Conservation (phyloP, 2,797 vertebrate species). For the Coluber constrictor region DNA sequence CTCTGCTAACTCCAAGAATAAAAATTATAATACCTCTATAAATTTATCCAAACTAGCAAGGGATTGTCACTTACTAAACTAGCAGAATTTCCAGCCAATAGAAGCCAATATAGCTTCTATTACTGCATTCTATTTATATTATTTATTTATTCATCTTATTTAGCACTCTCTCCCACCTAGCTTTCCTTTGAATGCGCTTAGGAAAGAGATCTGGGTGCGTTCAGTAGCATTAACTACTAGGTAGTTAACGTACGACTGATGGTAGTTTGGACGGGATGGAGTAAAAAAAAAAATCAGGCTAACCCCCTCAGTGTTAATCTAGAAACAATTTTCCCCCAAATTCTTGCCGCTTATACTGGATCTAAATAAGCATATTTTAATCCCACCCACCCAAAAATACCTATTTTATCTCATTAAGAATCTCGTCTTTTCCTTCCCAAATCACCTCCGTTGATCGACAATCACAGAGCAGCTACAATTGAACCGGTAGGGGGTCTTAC, state of each 20-base stretch:
- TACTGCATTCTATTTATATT: not conserved
- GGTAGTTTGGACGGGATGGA: not conserved
- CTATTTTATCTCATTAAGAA: not conserved
- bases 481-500: not conserved
- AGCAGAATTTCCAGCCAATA: not conserved
- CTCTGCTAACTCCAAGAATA: not conserved
- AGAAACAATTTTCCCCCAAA: not conserved
- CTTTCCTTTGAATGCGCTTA: not conserved
- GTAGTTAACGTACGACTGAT: not conserved
- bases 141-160: not conserved
- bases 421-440: not conserved
- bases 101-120: not conserved
- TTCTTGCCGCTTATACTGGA: not conserved
- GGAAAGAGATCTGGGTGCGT: not conserved
- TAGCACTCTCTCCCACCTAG: not conserved
- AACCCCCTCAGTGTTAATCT: not conserved
- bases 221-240: not conserved
- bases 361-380: not conserved
- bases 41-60: not conserved
- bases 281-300: not conserved
- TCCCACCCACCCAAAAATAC: too few species aligned
- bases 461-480: not conserved
- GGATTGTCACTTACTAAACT: not conserved
- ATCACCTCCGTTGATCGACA: not conserved
- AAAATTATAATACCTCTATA: not conserved